Base-by-base conservation (phyloP, 2,113 vertebrate genomes). In the Sialia sialis region DNA sequence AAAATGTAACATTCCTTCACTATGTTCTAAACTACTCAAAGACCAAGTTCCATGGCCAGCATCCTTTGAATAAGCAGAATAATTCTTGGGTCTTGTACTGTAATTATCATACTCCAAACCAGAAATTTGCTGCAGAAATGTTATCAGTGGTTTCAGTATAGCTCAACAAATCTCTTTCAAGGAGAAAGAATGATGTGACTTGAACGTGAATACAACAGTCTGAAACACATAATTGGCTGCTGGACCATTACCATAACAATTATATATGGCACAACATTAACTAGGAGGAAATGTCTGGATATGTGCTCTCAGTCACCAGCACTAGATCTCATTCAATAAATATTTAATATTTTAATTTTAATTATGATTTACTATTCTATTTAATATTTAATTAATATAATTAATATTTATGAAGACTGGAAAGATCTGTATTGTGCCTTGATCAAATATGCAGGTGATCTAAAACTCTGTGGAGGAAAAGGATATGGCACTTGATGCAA, bases 301-400 rank as follows among this genome's bases (percentile, higher is more conserved):
- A 67, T 86, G 67, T 46, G 63, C 46, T 90, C 83, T 88, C 39
- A 80, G 55, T 34, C 89, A 92, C 46, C 86, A 90, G 68, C 46
- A 80, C 13, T 59, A 63, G 54, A 64, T 48, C n/a, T 85, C 62
- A 55, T 63, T 62, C 44, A 89, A 94, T 91, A 90, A 86, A 95
- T 95, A 91, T 89, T 96, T 95, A 72, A 95, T 93, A 44, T 36
- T 94, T 83, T 64, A 63, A 93, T 94, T 93, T 80, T 88, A 90
- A 90, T 92, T 76, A 90, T 66, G 18, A 93, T 89, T 93, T 89
- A 90, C 11, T 59, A 39, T 63, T 85, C 54, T 2, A 64, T 72
- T 94, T 85, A 88, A 90, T 90, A 88, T 92, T 94, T 92, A n/a
- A 95, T 95, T 90, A 94, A 60, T 21, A 56, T 29, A 34, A 83